Evolutionary conservation across 1,140 invertebrate species (phyloP), one percentile per base, ranked within the genome.

Genomic region (Megalonaias nervosa): DNA sequence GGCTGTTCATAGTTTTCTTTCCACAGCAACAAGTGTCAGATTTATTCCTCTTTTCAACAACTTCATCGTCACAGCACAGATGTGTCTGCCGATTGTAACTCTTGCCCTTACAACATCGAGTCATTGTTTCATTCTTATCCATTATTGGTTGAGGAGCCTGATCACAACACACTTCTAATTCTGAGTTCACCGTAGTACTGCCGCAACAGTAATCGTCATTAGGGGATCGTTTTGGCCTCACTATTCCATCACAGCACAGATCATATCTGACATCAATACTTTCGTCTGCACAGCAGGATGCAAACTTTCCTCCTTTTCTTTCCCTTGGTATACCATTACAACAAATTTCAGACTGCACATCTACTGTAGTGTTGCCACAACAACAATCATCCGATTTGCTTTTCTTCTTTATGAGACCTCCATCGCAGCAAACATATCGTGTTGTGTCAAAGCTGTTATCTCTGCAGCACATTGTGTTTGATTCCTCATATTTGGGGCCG

Each of bases 191-290:
- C 0, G 76, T 78, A 56, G 70, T 68, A 16, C 69, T 78, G 55
- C 76, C 76, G 58, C 76, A 78, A 23, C 76, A 78, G 13, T 62
- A 64, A 74, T 78, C 71, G 48, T 78, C 76, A n/a, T 67, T 60
- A 13, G 23, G 15, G 31, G 73, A 69, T 62, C 59, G 58, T n/a
- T 78, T 78, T 17, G 61, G 59, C 57, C 71, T 73, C 2, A 74
- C 59, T 16, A 60, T 21, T 19, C 59, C 58, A 58, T 73, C 59
- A 64, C 76, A 78, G 57, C 76, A 78, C 2, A 78, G 66, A 31
- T 56, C 61, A 21, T 65, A 38, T 64, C 65, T 66, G 61, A 66
- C 74, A 64, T 78, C 71, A 31, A 62, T 73, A 64, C 76, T 78
- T 55, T 68, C 59, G 26, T 72, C 76, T 31, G 66, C 70, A 69